Base-by-base conservation (phyloP, 2,888 invertebrate genomes). In the Rotaria sp. region DNA sequence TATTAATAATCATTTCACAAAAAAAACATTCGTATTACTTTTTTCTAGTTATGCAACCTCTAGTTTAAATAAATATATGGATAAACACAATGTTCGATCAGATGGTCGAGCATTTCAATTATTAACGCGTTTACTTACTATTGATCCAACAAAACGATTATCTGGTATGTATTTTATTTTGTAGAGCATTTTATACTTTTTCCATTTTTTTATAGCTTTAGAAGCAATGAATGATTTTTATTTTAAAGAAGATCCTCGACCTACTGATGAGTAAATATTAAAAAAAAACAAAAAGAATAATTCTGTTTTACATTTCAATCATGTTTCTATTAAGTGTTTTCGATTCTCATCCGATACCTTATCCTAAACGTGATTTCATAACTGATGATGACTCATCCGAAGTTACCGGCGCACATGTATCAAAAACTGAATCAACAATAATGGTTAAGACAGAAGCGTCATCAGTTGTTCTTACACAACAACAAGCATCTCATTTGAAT, bases 291-390 rank as follows among this genome's bases (percentile, higher is more conserved):
- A 35, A 24, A 8, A 4, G 24, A 15, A 38, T 3, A 18, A 80
- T 41, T 24, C 30, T 26, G 15, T 18, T 38, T 1, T 80, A 2
- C 30, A 45, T 48, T 35, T 52, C 2, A 0, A 18, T 84, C 84
- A 52, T 59, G 48, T 85, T 15, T 74, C n/a, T 48, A 38, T 35
- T 52, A 88, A 94, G 96, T 92, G 96, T 96, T 45, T 96, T 96
- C 91, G 95, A 96, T 88, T 26, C 26, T 80, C 45, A n/a, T 10
- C 80, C 24, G 45, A 99, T 99, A 90, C 99, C 99, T 0, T 99
- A 99, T 92, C 98, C 98, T 21, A 97, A 97, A 92, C 93, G 97
- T 88, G 97, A 98, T 92, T 98, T 97, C 91, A 93, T 98, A 88
- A 96, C 96, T 3, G 97, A 97, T 89, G 97, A 97, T 89, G 97